Evolutionary conservation across 2,888 invertebrate genomes (phyloP).

Genomic region (Xylophagus ater): DNA sequence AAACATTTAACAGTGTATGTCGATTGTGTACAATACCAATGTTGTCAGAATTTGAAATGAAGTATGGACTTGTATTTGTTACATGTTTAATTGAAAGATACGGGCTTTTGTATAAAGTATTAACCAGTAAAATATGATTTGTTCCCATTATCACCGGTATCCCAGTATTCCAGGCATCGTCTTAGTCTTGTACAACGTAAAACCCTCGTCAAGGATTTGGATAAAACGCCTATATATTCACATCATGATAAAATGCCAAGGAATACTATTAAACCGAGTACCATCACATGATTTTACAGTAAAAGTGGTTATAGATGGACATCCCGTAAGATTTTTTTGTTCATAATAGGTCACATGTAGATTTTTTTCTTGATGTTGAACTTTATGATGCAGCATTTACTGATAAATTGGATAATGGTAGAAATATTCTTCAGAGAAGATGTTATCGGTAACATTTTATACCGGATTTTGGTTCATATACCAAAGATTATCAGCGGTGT

Average conservation of each 20-base stretch:
- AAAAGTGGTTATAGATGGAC: conserved; percentile 94
- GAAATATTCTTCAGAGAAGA: conserved; percentile 83
- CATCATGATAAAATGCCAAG: conserved; percentile 97
- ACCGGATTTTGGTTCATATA: conserved; percentile 91
- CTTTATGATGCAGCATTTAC: conserved; percentile 99
- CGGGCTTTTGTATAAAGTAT: conserved; percentile 95
- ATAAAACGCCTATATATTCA: conserved; percentile 98
- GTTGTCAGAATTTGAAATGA: conserved; percentile 98
- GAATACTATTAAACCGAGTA: conserved; percentile 84
- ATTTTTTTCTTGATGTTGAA: conserved; percentile 97
- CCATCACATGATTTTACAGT: conserved; percentile 91
- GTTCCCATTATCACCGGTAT: conserved; percentile 79
- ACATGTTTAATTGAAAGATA: conserved; percentile 93
- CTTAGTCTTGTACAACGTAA: conserved; percentile 90
- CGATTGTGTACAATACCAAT: conserved; percentile 47
- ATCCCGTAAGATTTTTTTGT: conserved; percentile 99
- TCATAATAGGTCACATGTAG: conserved; percentile 98
- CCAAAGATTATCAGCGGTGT: conserved; percentile 97
- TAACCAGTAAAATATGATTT: conserved; percentile 97
- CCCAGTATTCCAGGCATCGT: conserved; percentile 39
- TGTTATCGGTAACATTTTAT: conserved; percentile 98
- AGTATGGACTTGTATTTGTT: conserved; percentile 98
- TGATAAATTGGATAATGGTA: conserved; percentile 91
- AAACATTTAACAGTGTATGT: too few species aligned
- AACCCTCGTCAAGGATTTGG: conserved; percentile 92